Percentiles rank a stretch among this genome's conserved stretches.
Evolutionary conservation across 2,888 invertebrate genomes (phyloP).

Genomic region (Dorcus parallelipipedus): DNA sequence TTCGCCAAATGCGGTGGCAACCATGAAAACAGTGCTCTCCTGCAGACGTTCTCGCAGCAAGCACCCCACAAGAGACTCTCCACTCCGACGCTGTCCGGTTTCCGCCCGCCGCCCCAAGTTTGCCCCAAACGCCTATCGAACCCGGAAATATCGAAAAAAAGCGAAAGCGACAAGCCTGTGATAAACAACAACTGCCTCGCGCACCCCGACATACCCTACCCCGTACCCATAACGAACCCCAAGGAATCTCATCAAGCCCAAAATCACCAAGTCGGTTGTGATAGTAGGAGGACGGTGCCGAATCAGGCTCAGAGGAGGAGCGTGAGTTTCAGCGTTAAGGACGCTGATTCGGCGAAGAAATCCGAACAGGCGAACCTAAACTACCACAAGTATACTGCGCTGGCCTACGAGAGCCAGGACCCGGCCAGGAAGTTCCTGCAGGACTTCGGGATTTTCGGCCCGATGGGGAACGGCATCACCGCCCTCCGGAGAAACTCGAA

Average conservation of each 20-base stretch:
- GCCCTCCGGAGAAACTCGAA: constrained; percentile 34
- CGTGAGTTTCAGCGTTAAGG: constrained; percentile 9
- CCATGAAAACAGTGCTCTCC: constrained; percentile 28
- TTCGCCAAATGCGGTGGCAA: constrained; percentile 48
- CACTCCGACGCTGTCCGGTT: constrained; percentile 17
- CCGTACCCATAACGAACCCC: constrained; percentile 37
- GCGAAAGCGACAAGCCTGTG: constrained; percentile 14
- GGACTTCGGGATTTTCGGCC: constrained; percentile 43
- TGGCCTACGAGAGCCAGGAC: constrained; percentile 36
- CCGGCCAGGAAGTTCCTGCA: constrained; percentile 44
- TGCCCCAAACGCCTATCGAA: constrained; percentile 28
- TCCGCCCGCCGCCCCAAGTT: background rate
- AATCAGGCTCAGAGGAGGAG: constrained; percentile 13
- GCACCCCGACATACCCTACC: constrained; percentile 47
- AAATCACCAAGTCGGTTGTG: constrained; percentile 14
- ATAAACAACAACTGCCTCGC: constrained; percentile 33
- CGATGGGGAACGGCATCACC: constrained; percentile 46
- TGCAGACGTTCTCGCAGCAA: constrained; percentile 27
- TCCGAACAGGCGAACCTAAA: constrained; percentile 31
- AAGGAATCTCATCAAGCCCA: constrained; percentile 15
- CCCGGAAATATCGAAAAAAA: constrained; percentile 26
- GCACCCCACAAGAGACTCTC: constrained; percentile 4
- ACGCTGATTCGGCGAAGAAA: constrained; percentile 14
- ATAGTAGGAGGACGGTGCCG: constrained; percentile 23
- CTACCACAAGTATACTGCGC: constrained; percentile 39